Conservation (phyloP, 2,113 vertebrate genomes). For the Lanius collurio region DNA sequence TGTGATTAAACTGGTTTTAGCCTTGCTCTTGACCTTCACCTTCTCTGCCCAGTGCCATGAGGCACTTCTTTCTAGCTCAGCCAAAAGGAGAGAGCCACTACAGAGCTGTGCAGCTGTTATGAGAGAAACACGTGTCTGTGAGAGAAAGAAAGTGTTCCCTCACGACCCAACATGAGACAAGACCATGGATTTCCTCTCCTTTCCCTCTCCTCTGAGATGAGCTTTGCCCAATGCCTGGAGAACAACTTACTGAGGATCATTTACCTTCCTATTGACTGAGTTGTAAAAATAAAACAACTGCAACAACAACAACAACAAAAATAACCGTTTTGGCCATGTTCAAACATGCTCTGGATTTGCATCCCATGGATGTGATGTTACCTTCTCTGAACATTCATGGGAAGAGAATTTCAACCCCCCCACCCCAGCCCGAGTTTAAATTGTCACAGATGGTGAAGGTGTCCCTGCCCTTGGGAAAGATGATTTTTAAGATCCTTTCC, state of each 20-base stretch:
- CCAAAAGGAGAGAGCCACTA: background rate
- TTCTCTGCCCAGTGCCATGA: background rate
- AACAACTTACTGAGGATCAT: background rate
- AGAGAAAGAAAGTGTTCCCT: background rate
- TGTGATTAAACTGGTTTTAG: background rate
- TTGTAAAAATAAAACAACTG: background rate
- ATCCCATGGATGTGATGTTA: background rate
- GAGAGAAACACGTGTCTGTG: background rate
- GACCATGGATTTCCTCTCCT: background rate
- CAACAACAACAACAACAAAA: background rate
- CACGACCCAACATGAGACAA: background rate
- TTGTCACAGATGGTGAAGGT: background rate
- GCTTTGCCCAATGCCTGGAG: accelerated
- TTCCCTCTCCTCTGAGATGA: background rate
- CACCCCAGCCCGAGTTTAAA: background rate
- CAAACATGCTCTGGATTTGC: background rate
- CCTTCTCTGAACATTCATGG: background rate
- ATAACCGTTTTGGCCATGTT: background rate
- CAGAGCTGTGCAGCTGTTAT: background rate
- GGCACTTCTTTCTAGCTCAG: background rate
- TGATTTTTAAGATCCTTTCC: background rate
- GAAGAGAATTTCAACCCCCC: background rate
- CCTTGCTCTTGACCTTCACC: background rate
- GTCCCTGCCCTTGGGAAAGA: background rate
- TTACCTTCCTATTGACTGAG: background rate